phyloP scores from a whole-genome alignment of 1,140 invertebrate genomes.

The Drosophila rhopaloa region DNA sequence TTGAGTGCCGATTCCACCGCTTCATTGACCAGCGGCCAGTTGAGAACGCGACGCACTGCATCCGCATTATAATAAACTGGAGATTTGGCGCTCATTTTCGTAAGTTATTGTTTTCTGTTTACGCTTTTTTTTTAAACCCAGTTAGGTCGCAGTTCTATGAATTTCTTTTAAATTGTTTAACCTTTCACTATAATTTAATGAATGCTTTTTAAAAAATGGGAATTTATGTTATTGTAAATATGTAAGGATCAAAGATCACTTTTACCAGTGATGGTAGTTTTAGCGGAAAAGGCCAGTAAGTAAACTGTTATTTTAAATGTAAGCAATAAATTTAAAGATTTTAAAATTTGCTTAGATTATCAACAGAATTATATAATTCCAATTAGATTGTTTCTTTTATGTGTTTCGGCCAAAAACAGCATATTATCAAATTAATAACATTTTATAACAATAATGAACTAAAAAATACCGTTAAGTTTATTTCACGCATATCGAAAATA shows the following conservation, averaged over 20 bases:
- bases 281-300: too few species aligned
- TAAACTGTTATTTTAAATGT: not conserved
- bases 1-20: slow-evolving; percentile 66
- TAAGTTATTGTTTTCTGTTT: too few species aligned
- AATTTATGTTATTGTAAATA: not conserved
- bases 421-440: too few species aligned
- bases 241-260: not conserved
- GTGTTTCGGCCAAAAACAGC: too few species aligned
- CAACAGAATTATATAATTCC: not conserved
- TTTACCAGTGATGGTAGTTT: not conserved
- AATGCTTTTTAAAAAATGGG: slow-evolving; percentile 4
- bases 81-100: slow-evolving; percentile 12
- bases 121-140: too few species aligned
- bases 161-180: too few species aligned
- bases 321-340: not conserved
- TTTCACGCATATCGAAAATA: not conserved
- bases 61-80: slow-evolving; percentile 46
- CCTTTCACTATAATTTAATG: too few species aligned
- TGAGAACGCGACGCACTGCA: slow-evolving; percentile 54
- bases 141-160: too few species aligned
- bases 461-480: not conserved
- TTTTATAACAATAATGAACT: not conserved
- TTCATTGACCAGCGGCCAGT: slow-evolving; percentile 66
- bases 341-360: not conserved
- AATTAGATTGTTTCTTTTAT: too few species aligned